Evolutionary conservation across 2,113 vertebrate species (phyloP).

Genomic region (Erythrocebus patas): DNA sequence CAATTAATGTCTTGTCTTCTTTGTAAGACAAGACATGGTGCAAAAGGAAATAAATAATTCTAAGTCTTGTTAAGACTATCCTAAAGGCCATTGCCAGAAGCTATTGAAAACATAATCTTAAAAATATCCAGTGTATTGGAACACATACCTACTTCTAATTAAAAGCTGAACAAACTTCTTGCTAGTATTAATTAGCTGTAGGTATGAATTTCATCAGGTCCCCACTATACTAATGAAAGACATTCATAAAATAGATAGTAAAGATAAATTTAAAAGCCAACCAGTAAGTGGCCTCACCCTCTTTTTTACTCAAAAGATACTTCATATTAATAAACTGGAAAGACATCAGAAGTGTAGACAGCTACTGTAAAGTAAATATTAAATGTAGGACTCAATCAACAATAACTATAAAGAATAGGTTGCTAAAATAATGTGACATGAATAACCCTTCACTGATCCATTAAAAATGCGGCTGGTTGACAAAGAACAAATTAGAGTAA

Average conservation of each 20-base stretch:
- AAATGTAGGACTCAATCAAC: not conserved
- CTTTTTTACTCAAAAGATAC: not conserved
- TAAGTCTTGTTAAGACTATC: not conserved
- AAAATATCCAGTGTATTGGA: not conserved
- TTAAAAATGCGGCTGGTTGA: not conserved
- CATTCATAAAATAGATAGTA: not conserved
- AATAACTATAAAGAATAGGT: not conserved
- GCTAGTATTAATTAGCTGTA: not conserved
- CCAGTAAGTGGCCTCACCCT: not conserved
- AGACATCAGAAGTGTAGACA: not conserved
- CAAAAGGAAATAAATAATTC: conserved; percentile 27
- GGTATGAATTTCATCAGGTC: not conserved
- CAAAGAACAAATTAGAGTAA: not conserved
- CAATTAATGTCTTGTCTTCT: not conserved
- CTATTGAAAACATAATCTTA: not conserved
- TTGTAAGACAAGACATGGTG: not conserved
- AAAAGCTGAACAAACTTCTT: not conserved
- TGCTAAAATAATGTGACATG: not conserved
- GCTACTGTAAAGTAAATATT: not conserved
- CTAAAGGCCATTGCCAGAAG: not conserved
- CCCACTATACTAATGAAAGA: not conserved
- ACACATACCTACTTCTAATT: not conserved
- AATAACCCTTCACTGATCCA: not conserved
- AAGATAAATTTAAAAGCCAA: not conserved
- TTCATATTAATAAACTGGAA: conserved; percentile 1